Conservation (phyloP, 1,140 invertebrate genomes). For the Diplogasteroides magnus region DNA sequence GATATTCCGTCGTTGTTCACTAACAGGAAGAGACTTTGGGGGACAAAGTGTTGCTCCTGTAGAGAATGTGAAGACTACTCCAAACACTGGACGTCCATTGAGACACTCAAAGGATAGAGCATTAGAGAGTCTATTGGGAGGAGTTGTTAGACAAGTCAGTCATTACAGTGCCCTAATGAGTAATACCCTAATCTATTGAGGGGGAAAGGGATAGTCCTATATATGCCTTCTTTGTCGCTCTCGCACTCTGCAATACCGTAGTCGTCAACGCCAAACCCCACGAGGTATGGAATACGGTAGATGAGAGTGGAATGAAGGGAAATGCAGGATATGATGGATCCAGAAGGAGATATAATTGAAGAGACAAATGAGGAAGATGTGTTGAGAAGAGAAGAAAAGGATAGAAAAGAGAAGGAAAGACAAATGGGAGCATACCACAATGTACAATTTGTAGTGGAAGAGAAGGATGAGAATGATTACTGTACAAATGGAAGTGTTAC, state of each 20-base stretch:
- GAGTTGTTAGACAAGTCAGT: too few relatives aligned
- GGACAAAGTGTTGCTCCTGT: conserved; percentile 4
- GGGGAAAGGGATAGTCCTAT: conserved; percentile 57
- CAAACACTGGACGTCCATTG: background rate
- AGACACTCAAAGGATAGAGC: conserved; percentile 8
- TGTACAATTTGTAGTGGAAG: background rate
- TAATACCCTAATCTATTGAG: too few relatives aligned
- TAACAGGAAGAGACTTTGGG: conserved; percentile 81
- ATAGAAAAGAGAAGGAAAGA: background rate
- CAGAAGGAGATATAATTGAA: conserved; percentile 16
- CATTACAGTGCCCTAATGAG: too few relatives aligned
- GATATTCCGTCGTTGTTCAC: conserved; percentile 69
- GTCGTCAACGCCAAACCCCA: conserved; percentile 65
- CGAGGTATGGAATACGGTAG: too few relatives aligned
- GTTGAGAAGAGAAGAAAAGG: background rate
- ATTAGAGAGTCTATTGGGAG: conserved; percentile 11
- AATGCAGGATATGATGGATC: background rate
- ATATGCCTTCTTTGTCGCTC: conserved; percentile 82
- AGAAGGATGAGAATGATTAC: background rate
- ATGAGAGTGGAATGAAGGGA: too few relatives aligned
- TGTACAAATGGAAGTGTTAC: background rate
- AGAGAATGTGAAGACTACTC: background rate
- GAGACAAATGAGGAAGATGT: conserved; percentile 1
- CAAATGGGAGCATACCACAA: background rate
- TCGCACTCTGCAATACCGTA: conserved; percentile 92